phyloP scores from a whole-genome alignment of 2,113 vertebrate genomes.

The Gobius niger region DNA sequence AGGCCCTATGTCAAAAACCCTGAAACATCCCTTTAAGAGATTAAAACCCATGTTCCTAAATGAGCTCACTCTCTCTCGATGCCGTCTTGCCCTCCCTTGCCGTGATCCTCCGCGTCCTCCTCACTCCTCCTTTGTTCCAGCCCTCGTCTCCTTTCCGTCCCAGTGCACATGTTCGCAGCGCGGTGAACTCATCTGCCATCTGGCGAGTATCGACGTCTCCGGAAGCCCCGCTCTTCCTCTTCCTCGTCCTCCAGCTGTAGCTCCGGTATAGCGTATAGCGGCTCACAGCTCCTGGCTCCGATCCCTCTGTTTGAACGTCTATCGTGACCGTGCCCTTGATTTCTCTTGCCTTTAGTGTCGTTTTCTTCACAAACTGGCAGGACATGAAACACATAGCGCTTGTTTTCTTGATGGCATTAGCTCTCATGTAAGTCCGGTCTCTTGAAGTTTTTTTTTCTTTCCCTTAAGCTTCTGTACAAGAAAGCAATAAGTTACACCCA shows the following conservation, averaged over 20 bases:
- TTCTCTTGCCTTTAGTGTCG: slow-evolving; percentile 29
- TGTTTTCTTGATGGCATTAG: slow-evolving; percentile 19
- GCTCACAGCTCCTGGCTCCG: slow-evolving; percentile 39
- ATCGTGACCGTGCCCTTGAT: slow-evolving; percentile 58
- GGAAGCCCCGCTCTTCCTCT: slow-evolving; percentile 34
- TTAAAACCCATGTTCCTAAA: too few species aligned
- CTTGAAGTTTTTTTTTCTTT: slow-evolving; percentile 2
- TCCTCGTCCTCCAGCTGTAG: slow-evolving; percentile 38
- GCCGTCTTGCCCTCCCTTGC: not conserved
- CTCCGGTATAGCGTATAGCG: slow-evolving; percentile 20
- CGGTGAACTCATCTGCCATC: slow-evolving; percentile 44
- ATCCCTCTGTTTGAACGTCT: slow-evolving; percentile 19
- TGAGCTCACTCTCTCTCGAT: not conserved
- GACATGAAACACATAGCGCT: not conserved
- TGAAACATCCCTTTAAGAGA: too few species aligned
- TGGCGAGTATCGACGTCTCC: slow-evolving; percentile 43
- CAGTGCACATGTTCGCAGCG: slow-evolving; percentile 13
- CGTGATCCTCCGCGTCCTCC: too few species aligned
- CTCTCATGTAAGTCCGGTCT: slow-evolving; percentile 13
- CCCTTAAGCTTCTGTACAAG: slow-evolving; percentile 38
- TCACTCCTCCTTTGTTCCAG: slow-evolving; percentile 17
- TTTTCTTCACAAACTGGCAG: not conserved
- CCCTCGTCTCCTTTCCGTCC: slow-evolving; percentile 14
- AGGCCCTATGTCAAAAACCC: too few species aligned
- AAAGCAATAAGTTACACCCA: too few species aligned